Base-by-base conservation (phyloP, 2,888 invertebrate species). In the Dorcus parallelipipedus region DNA sequence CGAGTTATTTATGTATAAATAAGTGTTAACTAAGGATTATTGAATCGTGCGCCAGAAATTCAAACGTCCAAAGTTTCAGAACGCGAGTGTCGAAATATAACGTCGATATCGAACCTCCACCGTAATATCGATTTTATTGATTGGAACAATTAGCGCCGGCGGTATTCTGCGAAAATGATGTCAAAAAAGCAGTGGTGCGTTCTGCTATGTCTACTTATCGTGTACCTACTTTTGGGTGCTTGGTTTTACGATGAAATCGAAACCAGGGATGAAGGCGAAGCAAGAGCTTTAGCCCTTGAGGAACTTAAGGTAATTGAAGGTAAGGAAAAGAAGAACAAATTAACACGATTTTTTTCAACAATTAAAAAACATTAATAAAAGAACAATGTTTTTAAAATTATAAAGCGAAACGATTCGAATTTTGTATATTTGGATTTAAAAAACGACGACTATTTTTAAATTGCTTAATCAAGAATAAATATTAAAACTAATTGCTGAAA, bases 221-320 rank as follows among this genome's bases (percentile, higher is more conserved):
- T 60, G 47, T 64, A 64, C 49, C 50, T 61, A 9, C 45, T 61
- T 38, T 55, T 93, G 59, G 94, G 93, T 8, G 93, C 93, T n/a
- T 87, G 86, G 63, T 88, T 93, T 68, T 94, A 93, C 77, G 90
- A 91, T 79, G 86, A 87, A 72, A 88, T 93, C 68, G 93, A 94
- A 79, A 86, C 88, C 70, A 84, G 83, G 38, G 78, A 88, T 69
- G 93, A 93, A 78, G 77, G 83, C 51, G 79, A 83, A 61, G 81
- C 83, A 63, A 82, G 86, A 50, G 79, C 79, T 52, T 79, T 82
- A 66, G 84, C 86, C 56, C 82, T 82, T 68, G 77, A 81, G 66
- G 86, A 87, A 76, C 83, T 87, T 71, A 82, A 83, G 69, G 84
- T 85, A 77, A 88, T 90, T 71, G 84, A 87, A 80, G 86, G 90